Base-by-base conservation (phyloP, 2,113 vertebrate species). In the Amphiprion ocellaris region DNA sequence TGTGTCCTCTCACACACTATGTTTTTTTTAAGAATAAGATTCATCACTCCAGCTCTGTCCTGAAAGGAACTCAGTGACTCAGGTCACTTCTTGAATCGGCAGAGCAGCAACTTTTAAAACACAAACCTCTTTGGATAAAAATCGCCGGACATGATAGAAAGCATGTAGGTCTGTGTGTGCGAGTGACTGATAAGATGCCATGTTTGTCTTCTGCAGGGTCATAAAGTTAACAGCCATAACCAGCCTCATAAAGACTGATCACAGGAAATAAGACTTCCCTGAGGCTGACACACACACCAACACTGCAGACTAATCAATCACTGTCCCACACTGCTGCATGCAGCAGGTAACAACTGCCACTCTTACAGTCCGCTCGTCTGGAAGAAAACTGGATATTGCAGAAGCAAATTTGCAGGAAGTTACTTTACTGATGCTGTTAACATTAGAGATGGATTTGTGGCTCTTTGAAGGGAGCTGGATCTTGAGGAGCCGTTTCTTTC, bases 191-290 rank as follows among this genome's bases (percentile, higher is more conserved):
- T 70, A 66, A 49, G 61, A 73, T 70, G 61, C 63, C 30, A 49
- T 71, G 60, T 86, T 81, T 82, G 72, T 71, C 88, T 71, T 88
- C 83, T 69, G 41, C 39, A 67, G 68, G 78, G 81, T 84, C 71
- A 77, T 84, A 58, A 82, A 88, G 80, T 84, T 90, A 79, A 86
- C 75, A 61, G 65, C 75, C 75, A 69, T 82, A 90, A 82, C 81
- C 78, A 86, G 37, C 85, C 81, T 81, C 83, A 82, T 81, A 63
- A 79, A 83, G 77, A 85, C 53, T 73, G 77, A 85, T 78, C 60
- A 52, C 16, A 70, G 70, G 50, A 71, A 66, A 68, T 83, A 68
- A 67, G 76, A 58, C 72, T 71, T 80, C 65, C 75, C 76, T 50
- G 52, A 60, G 84, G 84, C 59, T 63, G 26, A 10, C 58, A 24